These are phyloP conservation scores for Oryzias javanicus DNA, from an alignment of 2,113 vertebrate species.

Conservation along the genomic window DNA sequence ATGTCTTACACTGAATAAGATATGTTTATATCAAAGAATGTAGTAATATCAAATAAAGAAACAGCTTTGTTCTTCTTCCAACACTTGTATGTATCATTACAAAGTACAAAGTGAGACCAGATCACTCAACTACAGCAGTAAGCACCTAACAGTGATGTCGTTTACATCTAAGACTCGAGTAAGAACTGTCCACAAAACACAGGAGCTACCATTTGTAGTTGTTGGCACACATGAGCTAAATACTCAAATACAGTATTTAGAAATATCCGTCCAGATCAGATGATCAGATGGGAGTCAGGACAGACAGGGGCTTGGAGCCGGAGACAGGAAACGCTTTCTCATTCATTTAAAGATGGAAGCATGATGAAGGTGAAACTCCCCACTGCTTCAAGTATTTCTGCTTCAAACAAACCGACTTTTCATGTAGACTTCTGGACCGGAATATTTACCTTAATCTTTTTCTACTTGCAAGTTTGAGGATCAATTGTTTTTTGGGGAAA, in stretches of 20 bases:
- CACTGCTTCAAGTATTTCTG: neutral
- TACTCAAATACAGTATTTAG: conserved; percentile 54
- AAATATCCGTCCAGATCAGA: conserved; percentile 36
- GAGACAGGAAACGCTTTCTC: conserved; percentile 6
- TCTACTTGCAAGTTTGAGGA: conserved; percentile 1
- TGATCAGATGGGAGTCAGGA: conserved; percentile 26
- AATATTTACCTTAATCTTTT: neutral
- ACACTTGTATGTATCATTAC: conserved; percentile 29
- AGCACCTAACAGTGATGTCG: conserved; percentile 39
- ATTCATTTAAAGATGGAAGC: conserved; percentile 15
- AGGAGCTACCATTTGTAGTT: conserved; percentile 47
- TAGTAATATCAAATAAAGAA: conserved; percentile 42
- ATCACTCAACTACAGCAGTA: conserved; percentile 59
- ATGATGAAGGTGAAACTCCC: neutral
- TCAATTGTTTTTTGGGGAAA: neutral
- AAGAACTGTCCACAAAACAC: conserved; percentile 55
- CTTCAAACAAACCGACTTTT: neutral
- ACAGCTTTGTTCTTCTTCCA: conserved; percentile 23
- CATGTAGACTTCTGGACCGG: neutral
- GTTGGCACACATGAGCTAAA: conserved; percentile 61
- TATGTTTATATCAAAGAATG: conserved; percentile 22
- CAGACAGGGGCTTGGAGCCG: conserved; percentile 46
- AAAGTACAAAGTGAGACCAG: conserved; percentile 35
- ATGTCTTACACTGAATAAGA: neutral
- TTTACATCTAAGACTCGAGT: conserved; percentile 38